Conservation (phyloP, 2,888 invertebrate species). For the Trachelus tabidus region DNA sequence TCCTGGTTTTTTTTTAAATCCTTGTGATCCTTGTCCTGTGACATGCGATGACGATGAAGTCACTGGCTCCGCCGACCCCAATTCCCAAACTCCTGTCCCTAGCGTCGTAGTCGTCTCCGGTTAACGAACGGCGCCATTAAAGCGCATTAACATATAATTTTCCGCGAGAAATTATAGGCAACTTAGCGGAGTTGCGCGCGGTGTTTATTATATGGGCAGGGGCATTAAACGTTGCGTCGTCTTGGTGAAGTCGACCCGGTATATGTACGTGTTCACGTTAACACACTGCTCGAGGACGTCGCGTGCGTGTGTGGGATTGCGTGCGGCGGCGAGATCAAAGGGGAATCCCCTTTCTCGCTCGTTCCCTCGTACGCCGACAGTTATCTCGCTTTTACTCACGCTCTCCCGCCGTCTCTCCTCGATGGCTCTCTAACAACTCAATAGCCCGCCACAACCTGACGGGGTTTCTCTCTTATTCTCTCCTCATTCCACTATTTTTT, state of each 20-base stretch:
- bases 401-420: constrained; percentile 18
- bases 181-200: constrained; percentile 37
- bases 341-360: constrained; percentile 28
- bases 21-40: not conserved
- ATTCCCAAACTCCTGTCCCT: not conserved
- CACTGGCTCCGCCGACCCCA: not conserved
- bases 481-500: constrained; percentile 3
- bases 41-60: not conserved
- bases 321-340: constrained; percentile 64
- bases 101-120: constrained; percentile 32
- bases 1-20: not conserved
- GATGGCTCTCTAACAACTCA: constrained; percentile 28
- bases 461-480: constrained; percentile 14
- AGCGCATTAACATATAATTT: constrained; percentile 56
- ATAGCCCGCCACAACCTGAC: constrained; percentile 19
- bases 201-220: constrained; percentile 31
- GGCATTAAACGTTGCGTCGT: constrained; percentile 46
- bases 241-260: constrained; percentile 37
- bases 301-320: constrained; percentile 55
- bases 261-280: constrained; percentile 48
- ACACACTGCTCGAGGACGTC: constrained; percentile 34
- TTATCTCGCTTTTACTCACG: constrained; percentile 15
- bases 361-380: constrained; percentile 13
- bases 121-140: constrained; percentile 58
- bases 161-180: constrained; percentile 58